phyloP scores from a whole-genome alignment of 2,888 invertebrate genomes.

The Blera fallax region DNA sequence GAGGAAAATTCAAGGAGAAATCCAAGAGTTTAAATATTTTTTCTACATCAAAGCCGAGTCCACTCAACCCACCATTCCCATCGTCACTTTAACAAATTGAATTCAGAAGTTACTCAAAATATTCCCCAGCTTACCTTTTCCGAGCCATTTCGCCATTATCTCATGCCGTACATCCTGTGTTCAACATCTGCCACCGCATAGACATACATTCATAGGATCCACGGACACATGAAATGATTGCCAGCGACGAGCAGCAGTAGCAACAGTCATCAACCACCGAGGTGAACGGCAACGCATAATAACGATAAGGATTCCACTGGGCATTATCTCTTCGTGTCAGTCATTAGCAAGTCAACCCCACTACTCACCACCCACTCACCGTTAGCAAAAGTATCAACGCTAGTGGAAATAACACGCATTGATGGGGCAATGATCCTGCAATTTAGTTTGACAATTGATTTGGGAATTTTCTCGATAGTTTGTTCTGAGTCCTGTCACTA shows the following conservation, averaged over 20 bases:
- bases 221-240: conserved; percentile 6
- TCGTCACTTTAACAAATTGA: background rate
- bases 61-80: background rate
- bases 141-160: background rate
- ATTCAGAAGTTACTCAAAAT: background rate
- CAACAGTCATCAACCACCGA: conserved; percentile 21
- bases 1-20: no score
- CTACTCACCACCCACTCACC: background rate
- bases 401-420: background rate
- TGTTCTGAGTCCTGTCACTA: background rate
- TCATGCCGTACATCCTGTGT: background rate
- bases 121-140: background rate
- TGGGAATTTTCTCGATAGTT: conserved; percentile 14
- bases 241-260: background rate
- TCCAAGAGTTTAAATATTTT: no score
- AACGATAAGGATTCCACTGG: conserved; percentile 42
- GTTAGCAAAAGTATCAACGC: background rate
- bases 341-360: conserved; percentile 21
- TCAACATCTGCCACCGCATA: conserved; percentile 6
- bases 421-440: conserved; percentile 29
- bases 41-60: no score
- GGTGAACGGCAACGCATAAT: conserved; percentile 10
- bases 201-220: background rate
- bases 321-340: conserved; percentile 25
- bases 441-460: conserved; percentile 40